phyloP scores from a whole-genome alignment of 2,888 invertebrate species.

The Ormyrus rosae region DNA sequence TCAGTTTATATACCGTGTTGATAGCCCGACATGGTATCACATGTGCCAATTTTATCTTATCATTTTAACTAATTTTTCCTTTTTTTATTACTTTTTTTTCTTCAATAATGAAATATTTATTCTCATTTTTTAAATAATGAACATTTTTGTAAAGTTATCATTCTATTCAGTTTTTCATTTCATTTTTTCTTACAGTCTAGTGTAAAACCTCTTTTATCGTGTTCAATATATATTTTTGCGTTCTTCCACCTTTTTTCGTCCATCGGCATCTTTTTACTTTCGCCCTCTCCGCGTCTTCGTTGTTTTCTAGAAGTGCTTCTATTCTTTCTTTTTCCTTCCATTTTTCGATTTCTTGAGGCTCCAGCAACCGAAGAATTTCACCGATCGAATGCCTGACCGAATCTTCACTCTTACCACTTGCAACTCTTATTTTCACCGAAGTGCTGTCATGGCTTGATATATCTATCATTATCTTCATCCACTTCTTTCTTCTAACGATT shows the following conservation, averaged over 20 bases:
- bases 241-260: neutral
- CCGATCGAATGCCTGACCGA: conserved; percentile 40
- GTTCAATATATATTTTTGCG: neutral
- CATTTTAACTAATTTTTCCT: too few relatives aligned
- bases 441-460: conserved; percentile 40
- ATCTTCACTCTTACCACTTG: conserved; percentile 30
- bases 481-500: neutral
- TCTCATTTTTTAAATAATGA: too few relatives aligned
- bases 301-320: neutral
- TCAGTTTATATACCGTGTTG: too few relatives aligned
- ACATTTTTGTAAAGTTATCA: too few relatives aligned
- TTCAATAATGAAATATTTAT: too few relatives aligned
- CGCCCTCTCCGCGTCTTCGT: neutral
- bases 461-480: conserved; percentile 27
- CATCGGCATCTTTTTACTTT: neutral
- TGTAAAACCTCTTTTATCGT: neutral
- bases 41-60: too few relatives aligned
- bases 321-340: conserved; percentile 8
- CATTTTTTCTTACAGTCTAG: too few relatives aligned
- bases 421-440: conserved; percentile 32
- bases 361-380: conserved; percentile 22
- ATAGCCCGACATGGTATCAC: too few relatives aligned
- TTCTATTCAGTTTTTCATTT: too few relatives aligned
- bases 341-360: conserved; percentile 13
- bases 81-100: too few relatives aligned